Conservation (phyloP, 1,140 invertebrate genomes). For the Papilio polyxenes region DNA sequence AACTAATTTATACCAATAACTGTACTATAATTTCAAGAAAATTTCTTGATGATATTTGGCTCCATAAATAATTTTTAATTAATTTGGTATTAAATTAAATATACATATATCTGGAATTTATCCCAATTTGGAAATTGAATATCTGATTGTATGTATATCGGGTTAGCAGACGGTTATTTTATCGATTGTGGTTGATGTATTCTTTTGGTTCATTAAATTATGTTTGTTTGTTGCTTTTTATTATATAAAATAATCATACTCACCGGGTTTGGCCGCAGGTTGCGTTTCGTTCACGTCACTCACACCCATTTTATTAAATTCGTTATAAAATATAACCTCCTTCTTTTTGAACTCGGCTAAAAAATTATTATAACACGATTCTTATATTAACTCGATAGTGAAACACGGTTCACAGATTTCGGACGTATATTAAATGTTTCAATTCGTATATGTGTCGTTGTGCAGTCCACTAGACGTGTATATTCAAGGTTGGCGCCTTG, state of each 20-base stretch:
- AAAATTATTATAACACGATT: not conserved
- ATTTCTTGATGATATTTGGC: not conserved
- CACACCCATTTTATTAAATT: constrained; percentile 33
- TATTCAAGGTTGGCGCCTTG: constrained; percentile 33
- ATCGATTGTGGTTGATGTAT: not conserved
- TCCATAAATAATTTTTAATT: too few relatives aligned
- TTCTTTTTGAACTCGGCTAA: too few relatives aligned
- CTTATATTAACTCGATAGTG: not conserved
- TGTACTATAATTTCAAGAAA: not conserved
- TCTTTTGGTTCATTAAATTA: not conserved
- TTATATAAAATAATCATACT: not conserved
- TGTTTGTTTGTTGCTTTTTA: not conserved
- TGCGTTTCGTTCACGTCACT: constrained; percentile 23
- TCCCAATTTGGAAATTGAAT: too few relatives aligned
- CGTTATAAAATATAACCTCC: not conserved
- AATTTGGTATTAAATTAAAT: too few relatives aligned
- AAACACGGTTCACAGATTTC: constrained; percentile 29
- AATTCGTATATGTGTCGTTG: constrained; percentile 15
- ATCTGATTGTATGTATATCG: too few relatives aligned
- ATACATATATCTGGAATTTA: too few relatives aligned
- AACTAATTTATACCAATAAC: not conserved
- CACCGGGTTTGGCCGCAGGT: constrained; percentile 24
- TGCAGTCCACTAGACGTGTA: constrained; percentile 19
- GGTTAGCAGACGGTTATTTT: too few relatives aligned
- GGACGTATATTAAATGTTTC: not conserved